Evolutionary conservation across 2,888 invertebrate genomes (phyloP).

Genomic region (Willowsia nigromaculata): DNA sequence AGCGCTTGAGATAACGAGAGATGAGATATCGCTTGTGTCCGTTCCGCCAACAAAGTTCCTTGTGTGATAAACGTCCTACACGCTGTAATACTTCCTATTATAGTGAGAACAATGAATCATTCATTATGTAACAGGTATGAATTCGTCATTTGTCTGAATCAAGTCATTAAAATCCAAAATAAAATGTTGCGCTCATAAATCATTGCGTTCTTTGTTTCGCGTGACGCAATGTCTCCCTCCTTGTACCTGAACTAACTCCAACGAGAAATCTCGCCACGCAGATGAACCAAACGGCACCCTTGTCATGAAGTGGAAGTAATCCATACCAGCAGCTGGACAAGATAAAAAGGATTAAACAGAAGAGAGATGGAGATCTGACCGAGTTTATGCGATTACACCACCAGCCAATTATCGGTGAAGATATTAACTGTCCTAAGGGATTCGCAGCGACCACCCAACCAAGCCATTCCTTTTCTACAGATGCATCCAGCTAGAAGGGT

Average conservation of each 20-base stretch:
- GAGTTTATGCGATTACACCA: constrained; percentile 89
- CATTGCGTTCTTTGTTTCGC: background rate
- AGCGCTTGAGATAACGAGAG: constrained; percentile 91
- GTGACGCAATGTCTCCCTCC: background rate
- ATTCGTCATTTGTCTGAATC: background rate
- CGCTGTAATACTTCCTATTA: constrained; percentile 88
- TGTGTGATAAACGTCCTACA: constrained; percentile 92
- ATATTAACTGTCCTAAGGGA: constrained; percentile 92
- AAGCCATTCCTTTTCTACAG: constrained; percentile 90
- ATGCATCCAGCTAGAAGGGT: constrained; percentile 86
- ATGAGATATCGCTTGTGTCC: constrained; percentile 91
- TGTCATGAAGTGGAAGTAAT: constrained; percentile 85
- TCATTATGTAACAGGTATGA: too few species aligned
- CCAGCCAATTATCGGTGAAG: constrained; percentile 91
- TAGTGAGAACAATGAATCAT: too few species aligned
- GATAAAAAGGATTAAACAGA: constrained; percentile 87
- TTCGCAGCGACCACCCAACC: constrained; percentile 92
- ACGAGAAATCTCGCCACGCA: constrained; percentile 88
- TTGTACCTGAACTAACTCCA: constrained; percentile 92
- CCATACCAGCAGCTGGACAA: constrained; percentile 88
- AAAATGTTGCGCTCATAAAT: background rate
- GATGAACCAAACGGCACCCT: constrained; percentile 87
- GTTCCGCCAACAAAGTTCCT: constrained; percentile 89
- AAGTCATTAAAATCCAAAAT: background rate
- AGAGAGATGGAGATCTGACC: constrained; percentile 86